Base-by-base conservation (phyloP, 1,140 invertebrate genomes). In the Drosophila pachea region DNA sequence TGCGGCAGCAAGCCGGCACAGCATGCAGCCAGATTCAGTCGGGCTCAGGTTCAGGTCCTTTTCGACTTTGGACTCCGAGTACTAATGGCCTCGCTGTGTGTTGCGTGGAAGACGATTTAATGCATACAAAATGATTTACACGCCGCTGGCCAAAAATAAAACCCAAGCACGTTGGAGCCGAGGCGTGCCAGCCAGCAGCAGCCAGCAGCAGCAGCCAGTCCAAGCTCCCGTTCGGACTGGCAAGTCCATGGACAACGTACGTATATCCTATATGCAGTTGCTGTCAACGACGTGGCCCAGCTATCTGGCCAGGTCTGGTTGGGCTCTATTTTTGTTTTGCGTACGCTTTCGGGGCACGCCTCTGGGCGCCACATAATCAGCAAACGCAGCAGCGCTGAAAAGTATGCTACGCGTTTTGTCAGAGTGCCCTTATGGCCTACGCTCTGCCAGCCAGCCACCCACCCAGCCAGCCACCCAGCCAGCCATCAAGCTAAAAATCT, bases 71-170 rank as follows among this genome's bases (percentile, higher is more conserved):
- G 32, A 16, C 12, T 12, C 11, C 11, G n/a, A 14, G 36, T 52
- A 14, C 36, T 42, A 14, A 11, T 43, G 47, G 33, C 22, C 22
- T 64, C 55, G 58, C 65, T 64, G 22, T 22, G 22, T 22, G 74
- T 42, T 61, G 54, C 68, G 60, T 73, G 63, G 60, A 76, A 86
- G 81, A 81, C 81, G 81, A 86, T 86, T 86, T 86, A 86, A 86
- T 86, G 81, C 81, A 86, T 86, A 86, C 82, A 86, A 86, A 86
- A 86, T 86, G 81, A 86, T 86, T 86, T 86, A 86, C 81, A 86
- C 74, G 81, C 81, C 81, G 81, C 74, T 86, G 81, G 81, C 81
- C 82, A 86, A 86, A 86, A 70, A 86, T 86, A 86, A 86, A 86
- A 81, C 65, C 65, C 32, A 42, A 22, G 43, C 48, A 36, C 70